Conservation (phyloP, 1,140 invertebrate species). For the Drosophila guanche region DNA sequence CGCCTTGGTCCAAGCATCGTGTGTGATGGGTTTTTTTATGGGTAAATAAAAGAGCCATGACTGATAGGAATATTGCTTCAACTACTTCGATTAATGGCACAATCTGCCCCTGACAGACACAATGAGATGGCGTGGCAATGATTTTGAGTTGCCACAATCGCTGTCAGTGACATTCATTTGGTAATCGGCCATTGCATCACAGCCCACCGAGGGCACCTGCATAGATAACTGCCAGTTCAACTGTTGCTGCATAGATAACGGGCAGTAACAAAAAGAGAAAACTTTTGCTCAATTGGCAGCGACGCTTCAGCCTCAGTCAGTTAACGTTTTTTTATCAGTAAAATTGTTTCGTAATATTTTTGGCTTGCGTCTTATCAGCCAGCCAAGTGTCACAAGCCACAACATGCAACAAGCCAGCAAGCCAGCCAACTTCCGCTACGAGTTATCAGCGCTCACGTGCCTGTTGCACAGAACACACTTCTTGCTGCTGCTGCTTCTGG, state of each 20-base stretch:
- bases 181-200: conserved; percentile 68
- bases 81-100: too few relatives aligned
- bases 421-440: conserved; percentile 53
- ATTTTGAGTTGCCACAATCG: not conserved
- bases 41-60: conserved; percentile 1
- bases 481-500: conserved; percentile 14
- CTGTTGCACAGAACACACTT: conserved; percentile 25
- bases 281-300: conserved; percentile 28
- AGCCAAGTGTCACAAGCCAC: conserved; percentile 8
- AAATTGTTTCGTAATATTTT: conserved; percentile 50
- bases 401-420: conserved; percentile 1
- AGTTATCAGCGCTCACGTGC: conserved; percentile 70
- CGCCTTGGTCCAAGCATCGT: conserved; percentile 30
- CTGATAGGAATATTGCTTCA: too few relatives aligned
- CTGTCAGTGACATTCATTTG: conserved; percentile 46
- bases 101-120: too few relatives aligned
- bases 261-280: conserved; percentile 13
- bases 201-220: conserved; percentile 57
- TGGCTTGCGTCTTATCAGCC: conserved; percentile 27
- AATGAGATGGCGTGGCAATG: not conserved
- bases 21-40: conserved; percentile 34
- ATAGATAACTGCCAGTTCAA: conserved; percentile 36
- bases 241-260: conserved; percentile 48
- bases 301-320: not conserved
- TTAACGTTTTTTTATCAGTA: conserved; percentile 19